A percentile compares a stretch with the other conserved stretches of the same genome.
phyloP scores from a whole-genome alignment of 1,140 invertebrate species.

The Coboldia fuscipes region DNA sequence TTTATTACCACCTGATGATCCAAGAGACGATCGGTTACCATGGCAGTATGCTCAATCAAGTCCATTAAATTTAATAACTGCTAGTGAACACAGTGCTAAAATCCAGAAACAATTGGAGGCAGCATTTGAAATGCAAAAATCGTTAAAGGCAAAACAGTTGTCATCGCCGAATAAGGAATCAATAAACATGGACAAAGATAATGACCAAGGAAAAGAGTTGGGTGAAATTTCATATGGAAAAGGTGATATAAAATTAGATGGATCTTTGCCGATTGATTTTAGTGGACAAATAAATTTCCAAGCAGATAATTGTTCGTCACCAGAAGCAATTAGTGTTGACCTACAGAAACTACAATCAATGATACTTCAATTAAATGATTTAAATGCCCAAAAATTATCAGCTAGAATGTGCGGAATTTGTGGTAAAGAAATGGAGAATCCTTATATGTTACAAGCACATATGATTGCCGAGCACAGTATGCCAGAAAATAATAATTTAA shows the following conservation, averaged over 20 bases:
- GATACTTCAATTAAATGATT: conserved; percentile 70
- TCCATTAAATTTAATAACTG: conserved; percentile 38
- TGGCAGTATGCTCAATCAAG: conserved; percentile 31
- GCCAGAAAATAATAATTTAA: conserved; percentile 10
- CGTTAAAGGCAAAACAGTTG: conserved; percentile 19
- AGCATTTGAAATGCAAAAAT: not conserved
- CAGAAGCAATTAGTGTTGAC: conserved; percentile 48
- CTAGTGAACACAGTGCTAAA: conserved; percentile 7
- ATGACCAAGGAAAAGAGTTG: conserved; percentile 7
- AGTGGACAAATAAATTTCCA: no score
- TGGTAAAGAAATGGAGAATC: conserved; percentile 35
- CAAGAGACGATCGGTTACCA: conserved; percentile 21
- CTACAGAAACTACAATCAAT: conserved; percentile 75
- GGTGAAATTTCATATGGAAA: conserved; percentile 16
- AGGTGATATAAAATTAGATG: conserved; percentile 10
- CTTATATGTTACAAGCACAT: conserved; percentile 31
- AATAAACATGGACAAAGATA: not conserved
- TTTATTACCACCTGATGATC: conserved; percentile 31
- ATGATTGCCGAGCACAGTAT: conserved; percentile 33
- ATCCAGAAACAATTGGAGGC: conserved; percentile 1
- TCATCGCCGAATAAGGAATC: not conserved
- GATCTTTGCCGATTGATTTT: no score
- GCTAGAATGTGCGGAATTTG: conserved; percentile 32
- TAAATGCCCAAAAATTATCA: conserved; percentile 38
- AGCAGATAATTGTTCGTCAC: conserved; percentile 3